Evolutionary conservation across 2,888 invertebrate species (phyloP).

Genomic region (Chironomus tentans): DNA sequence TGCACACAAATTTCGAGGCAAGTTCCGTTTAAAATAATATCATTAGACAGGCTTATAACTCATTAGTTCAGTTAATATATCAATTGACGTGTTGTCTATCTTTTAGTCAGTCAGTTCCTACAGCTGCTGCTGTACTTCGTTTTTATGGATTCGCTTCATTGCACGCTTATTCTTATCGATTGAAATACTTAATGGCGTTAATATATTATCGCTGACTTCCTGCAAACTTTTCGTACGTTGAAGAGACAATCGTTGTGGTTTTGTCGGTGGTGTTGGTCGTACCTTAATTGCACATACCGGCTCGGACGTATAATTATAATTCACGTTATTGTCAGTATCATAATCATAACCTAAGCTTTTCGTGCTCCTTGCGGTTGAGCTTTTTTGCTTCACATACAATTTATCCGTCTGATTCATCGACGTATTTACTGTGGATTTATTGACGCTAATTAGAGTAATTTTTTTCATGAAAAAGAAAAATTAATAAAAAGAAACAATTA

Average conservation of each 20-base stretch:
- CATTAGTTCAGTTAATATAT: no score
- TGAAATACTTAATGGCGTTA: conserved; percentile 32
- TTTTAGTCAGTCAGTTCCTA: no score
- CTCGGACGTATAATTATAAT: conserved; percentile 49
- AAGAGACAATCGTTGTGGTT: conserved; percentile 70
- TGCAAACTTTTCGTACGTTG: conserved; percentile 77
- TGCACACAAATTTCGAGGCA: no score
- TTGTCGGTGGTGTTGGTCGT: conserved; percentile 74
- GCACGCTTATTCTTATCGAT: conserved; percentile 35
- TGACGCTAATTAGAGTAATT: conserved; percentile 39
- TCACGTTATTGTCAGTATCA: conserved; percentile 60
- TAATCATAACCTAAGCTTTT: conserved; percentile 37
- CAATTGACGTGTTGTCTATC: no score
- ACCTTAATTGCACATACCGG: conserved; percentile 47
- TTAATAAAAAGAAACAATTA: no score
- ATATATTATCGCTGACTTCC: conserved; percentile 45
- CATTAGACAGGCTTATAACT: no score
- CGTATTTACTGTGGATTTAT: conserved; percentile 33
- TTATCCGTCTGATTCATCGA: conserved; percentile 12
- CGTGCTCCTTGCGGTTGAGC: neutral
- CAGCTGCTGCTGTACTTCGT: conserved; percentile 28
- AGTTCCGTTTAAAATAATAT: no score
- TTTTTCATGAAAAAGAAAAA: conserved; percentile 32
- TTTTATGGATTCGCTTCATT: conserved; percentile 38
- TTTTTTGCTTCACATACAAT: neutral